A percentile compares a stretch with the other conserved stretches of the same genome.
phyloP scores from a whole-genome alignment of 2,888 invertebrate genomes.

The Acleris emargana region DNA sequence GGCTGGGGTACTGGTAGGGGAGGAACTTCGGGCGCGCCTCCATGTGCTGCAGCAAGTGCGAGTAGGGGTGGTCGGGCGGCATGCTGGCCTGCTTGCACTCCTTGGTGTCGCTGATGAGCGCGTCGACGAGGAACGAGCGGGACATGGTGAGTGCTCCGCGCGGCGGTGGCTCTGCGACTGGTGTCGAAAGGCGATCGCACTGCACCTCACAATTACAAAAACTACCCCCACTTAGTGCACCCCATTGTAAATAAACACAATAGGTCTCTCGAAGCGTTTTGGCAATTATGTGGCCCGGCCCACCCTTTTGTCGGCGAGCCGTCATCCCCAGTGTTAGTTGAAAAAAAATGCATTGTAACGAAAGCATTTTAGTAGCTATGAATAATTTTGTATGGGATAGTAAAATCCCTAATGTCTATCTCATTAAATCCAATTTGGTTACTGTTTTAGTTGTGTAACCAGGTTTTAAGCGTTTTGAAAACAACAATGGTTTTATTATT shows the following conservation, averaged over 20 bases:
- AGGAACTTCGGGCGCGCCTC: slow-evolving; percentile 78
- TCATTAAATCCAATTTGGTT: slow-evolving; percentile 80
- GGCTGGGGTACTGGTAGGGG: slow-evolving; percentile 85
- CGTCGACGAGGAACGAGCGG: slow-evolving; percentile 91
- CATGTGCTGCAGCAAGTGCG: slow-evolving; percentile 64
- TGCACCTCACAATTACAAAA: slow-evolving; percentile 81
- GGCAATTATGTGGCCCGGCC: slow-evolving; percentile 82
- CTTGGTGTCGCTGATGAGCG: slow-evolving; percentile 87
- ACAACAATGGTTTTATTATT: slow-evolving; percentile 3
- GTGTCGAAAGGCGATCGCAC: slow-evolving; percentile 60
- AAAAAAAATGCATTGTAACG: slow-evolving; percentile 68
- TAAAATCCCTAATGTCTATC: slow-evolving; percentile 80
- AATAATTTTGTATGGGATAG: slow-evolving; percentile 80
- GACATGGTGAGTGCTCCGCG: slow-evolving; percentile 83
- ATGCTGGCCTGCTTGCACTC: slow-evolving; percentile 68
- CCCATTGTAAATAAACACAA: slow-evolving; percentile 81
- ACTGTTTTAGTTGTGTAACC: slow-evolving; percentile 65
- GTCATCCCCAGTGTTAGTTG: slow-evolving; percentile 73
- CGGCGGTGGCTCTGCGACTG: slow-evolving; percentile 65
- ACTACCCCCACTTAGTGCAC: slow-evolving; percentile 82
- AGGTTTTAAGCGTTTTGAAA: slow-evolving; percentile 41
- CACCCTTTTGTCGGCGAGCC: slow-evolving; percentile 81
- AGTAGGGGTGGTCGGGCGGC: slow-evolving; percentile 71
- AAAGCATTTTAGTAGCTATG: slow-evolving; percentile 82
- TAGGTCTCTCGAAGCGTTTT: slow-evolving; percentile 81